Evolutionary conservation across 2,113 vertebrate species (phyloP).

Genomic region (Sceloporus undulatus): DNA sequence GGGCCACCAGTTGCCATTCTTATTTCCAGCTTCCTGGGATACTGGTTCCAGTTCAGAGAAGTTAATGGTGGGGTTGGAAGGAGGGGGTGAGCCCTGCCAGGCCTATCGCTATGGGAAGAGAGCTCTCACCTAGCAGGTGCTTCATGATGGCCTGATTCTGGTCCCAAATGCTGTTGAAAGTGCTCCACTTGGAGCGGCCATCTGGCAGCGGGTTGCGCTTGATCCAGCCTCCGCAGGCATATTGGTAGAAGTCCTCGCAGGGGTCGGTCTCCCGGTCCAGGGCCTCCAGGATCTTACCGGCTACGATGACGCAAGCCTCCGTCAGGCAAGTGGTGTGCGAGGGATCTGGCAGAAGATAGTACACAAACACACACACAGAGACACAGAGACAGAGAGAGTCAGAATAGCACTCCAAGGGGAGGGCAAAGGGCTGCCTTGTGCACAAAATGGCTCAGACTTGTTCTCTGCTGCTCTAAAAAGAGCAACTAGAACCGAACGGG

Average conservation of each 20-base stretch:
- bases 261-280: conserved; percentile 88
- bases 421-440: no score
- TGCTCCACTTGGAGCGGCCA: conserved; percentile 94
- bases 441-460: neutral
- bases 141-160: conserved; percentile 98
- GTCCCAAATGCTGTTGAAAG: conserved; percentile 98
- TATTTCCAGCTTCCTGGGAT: neutral
- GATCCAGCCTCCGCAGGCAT: conserved; percentile 95
- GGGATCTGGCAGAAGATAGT: conserved; percentile 75
- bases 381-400: no score
- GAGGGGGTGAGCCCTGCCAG: neutral
- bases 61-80: neutral
- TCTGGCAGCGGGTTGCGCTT: conserved; percentile 93
- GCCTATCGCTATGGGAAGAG: neutral
- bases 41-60: no score
- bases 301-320: conserved; percentile 90
- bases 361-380: neutral
- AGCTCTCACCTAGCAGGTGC: conserved; percentile 89
- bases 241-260: conserved; percentile 98
- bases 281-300: conserved; percentile 93
- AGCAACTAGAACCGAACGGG: no score
- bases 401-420: no score
- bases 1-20: no score
- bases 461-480: neutral
- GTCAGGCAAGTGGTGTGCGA: conserved; percentile 89